These are phyloP conservation scores for Griposia aprilina DNA, from an alignment of 2,888 invertebrate genomes.

Conservation along the genomic window DNA sequence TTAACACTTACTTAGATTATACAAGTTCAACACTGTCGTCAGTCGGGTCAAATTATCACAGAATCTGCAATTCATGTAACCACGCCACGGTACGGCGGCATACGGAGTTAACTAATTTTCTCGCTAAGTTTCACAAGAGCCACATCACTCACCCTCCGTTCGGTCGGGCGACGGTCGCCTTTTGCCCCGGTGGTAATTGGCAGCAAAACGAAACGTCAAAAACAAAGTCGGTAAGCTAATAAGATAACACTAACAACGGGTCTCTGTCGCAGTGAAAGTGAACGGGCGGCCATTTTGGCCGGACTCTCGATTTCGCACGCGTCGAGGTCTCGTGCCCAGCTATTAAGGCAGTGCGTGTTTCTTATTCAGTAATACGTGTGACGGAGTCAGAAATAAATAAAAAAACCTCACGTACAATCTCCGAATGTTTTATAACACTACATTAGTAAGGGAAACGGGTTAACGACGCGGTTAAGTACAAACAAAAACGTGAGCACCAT, in stretches of 20 bases:
- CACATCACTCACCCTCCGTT: constrained; percentile 48
- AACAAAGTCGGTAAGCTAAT: constrained; percentile 72
- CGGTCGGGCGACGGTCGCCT: constrained; percentile 21
- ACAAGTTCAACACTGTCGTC: constrained; percentile 49
- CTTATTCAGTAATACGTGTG: constrained; percentile 60
- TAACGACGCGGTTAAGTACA: constrained; percentile 37
- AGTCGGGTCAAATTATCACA: constrained; percentile 56
- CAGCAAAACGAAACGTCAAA: constrained; percentile 70
- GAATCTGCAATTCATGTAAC: constrained; percentile 59
- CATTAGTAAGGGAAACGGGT: constrained; percentile 54
- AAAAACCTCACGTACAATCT: constrained; percentile 50
- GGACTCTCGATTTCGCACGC: constrained; percentile 83
- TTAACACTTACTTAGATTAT: constrained; percentile 52
- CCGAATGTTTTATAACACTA: constrained; percentile 48
- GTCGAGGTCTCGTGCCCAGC: constrained; percentile 73
- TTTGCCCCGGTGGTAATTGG: constrained; percentile 53
- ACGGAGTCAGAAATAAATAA: constrained; percentile 35
- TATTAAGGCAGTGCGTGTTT: constrained; percentile 69
- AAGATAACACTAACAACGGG: constrained; percentile 76
- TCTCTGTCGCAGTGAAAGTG: constrained; percentile 82
- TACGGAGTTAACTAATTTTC: constrained; percentile 55
- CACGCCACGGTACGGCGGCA: constrained; percentile 17
- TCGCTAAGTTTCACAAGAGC: constrained; percentile 44
- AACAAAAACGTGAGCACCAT: constrained; percentile 32
- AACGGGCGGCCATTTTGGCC: constrained; percentile 73